Conservation (phyloP, 2,113 vertebrate genomes). For the Rattus rattus region DNA sequence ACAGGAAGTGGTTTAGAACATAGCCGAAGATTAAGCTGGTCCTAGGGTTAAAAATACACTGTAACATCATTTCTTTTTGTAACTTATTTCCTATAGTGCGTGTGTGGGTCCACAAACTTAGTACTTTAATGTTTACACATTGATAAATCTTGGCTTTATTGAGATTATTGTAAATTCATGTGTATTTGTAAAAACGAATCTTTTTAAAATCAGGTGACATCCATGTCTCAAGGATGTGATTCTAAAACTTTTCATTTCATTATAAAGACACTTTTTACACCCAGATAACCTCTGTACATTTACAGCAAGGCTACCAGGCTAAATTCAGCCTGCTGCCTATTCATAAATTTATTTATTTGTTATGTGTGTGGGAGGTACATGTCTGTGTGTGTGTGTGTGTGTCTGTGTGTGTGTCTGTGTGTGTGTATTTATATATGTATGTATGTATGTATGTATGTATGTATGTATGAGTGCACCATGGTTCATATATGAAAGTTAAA, state of each 20-base stretch:
- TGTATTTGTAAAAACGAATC: neutral
- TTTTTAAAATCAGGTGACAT: conserved; percentile 37
- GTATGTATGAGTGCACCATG: neutral
- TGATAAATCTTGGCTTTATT: conserved; percentile 35
- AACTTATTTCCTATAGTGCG: neutral
- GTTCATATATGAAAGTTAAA: neutral
- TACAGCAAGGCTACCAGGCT: neutral
- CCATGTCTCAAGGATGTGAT: neutral
- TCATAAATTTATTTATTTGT: too few relatives aligned
- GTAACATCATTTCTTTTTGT: neutral
- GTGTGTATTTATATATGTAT: too few relatives aligned
- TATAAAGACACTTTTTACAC: conserved; percentile 6
- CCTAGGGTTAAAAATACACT: neutral
- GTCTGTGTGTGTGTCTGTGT: neutral
- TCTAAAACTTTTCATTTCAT: neutral
- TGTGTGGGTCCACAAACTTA: neutral
- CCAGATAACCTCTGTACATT: neutral
- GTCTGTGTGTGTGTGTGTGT: too few relatives aligned
- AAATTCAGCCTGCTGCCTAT: neutral
- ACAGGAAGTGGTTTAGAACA: neutral
- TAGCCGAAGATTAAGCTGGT: neutral
- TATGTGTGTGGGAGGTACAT: neutral
- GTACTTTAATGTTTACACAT: neutral
- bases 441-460: neutral
- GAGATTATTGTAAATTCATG: neutral